Conservation (phyloP, 2,888 invertebrate species). For the Diogma glabrata region DNA sequence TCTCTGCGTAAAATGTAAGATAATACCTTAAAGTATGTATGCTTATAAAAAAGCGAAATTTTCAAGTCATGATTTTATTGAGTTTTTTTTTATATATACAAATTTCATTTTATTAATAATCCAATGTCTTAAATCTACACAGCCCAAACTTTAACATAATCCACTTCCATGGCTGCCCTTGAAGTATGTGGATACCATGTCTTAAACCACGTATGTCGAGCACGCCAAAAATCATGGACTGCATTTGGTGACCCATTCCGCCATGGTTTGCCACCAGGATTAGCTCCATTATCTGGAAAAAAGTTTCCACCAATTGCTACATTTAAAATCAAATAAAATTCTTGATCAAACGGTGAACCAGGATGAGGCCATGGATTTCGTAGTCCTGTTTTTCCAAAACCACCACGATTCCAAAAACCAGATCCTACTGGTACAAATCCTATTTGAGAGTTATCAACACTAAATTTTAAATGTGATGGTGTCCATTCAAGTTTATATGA, state of each 20-base stretch:
- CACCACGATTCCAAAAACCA: constrained; percentile 55
- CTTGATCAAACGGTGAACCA: constrained; percentile 58
- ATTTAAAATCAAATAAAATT: constrained; percentile 40
- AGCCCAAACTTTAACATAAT: constrained; percentile 56
- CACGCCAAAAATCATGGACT: constrained; percentile 51
- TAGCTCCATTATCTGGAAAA: constrained; percentile 48
- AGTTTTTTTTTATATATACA: too few species aligned
- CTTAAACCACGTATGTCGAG: constrained; percentile 41
- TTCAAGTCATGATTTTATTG: too few species aligned
- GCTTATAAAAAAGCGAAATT: too few species aligned
- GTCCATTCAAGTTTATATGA: constrained; percentile 57
- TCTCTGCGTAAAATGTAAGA: too few species aligned
- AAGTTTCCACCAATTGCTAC: constrained; percentile 57
- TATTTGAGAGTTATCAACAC: constrained; percentile 40
- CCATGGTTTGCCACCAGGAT: constrained; percentile 47
- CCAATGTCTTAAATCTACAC: too few species aligned
- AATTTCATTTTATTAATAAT: too few species aligned
- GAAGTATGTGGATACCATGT: constrained; percentile 46
- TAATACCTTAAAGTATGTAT: too few species aligned
- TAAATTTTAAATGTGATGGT: constrained; percentile 27
- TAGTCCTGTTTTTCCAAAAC: constrained; percentile 39
- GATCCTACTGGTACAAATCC: constrained; percentile 40
- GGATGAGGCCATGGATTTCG: constrained; percentile 44
- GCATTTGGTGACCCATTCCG: constrained; percentile 31
- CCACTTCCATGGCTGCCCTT: constrained; percentile 50